A percentile compares a stretch with the other conserved stretches of the same genome.
Conservation (phyloP, 2,113 vertebrate genomes). For the Pipa parva region DNA sequence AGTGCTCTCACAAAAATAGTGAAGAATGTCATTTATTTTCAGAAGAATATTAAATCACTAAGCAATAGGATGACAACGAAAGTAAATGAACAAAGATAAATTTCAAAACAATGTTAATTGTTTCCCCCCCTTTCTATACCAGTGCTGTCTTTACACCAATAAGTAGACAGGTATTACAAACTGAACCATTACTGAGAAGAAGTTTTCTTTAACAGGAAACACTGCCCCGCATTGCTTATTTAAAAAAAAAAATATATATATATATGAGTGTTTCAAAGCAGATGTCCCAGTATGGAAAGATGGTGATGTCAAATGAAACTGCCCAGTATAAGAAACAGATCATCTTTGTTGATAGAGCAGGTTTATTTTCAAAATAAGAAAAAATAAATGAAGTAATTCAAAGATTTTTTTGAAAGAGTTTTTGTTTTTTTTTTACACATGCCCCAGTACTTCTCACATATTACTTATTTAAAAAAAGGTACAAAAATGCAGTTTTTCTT, state of each 20-base stretch:
- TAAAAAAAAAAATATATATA: background rate
- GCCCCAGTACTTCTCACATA: background rate
- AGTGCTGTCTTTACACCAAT: no score
- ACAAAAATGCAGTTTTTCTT: background rate
- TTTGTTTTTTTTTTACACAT: background rate
- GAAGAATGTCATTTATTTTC: background rate
- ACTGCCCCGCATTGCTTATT: background rate
- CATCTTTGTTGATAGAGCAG: slow-evolving; percentile 18
- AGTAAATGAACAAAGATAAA: background rate
- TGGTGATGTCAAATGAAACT: slow-evolving; percentile 37
- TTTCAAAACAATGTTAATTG: no score
- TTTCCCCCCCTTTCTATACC: background rate
- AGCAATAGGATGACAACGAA: no score
- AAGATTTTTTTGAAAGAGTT: background rate
- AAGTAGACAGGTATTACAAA: background rate
- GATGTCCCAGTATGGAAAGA: slow-evolving; percentile 28
- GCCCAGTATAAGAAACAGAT: slow-evolving; percentile 11
- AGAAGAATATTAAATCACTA: background rate
- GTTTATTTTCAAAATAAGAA: background rate
- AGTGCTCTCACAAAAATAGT: slow-evolving; percentile 48
- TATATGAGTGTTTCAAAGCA: background rate
- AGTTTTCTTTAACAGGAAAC: slow-evolving; percentile 14
- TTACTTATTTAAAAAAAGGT: background rate
- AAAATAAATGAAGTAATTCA: background rate
- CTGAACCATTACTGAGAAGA: background rate